A percentile compares a stretch with the other conserved stretches of the same genome.
These are phyloP conservation scores for Lepus townsendii DNA, from an alignment of 2,797 vertebrate species.

Conservation along the genomic window DNA sequence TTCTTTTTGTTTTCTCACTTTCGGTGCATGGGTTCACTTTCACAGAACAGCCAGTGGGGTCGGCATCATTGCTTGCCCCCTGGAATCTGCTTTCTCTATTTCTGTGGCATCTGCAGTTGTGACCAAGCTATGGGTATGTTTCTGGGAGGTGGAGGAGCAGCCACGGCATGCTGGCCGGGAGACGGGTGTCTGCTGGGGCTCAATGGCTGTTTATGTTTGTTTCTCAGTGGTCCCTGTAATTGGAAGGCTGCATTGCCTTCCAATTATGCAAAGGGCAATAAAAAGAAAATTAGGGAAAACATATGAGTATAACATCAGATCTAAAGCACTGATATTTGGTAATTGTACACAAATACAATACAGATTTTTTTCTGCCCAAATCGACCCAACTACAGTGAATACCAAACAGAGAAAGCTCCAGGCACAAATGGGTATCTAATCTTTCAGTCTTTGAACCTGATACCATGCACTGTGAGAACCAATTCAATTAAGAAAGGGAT, in stretches of 20 bases:
- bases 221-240: conserved; percentile 70
- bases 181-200: neutral
- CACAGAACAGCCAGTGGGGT: neutral
- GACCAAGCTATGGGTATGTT: neutral
- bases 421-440: conserved; percentile 44
- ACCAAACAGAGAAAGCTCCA: conserved; percentile 37
- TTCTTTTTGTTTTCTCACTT: conserved; percentile 56
- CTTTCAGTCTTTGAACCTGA: conserved; percentile 61
- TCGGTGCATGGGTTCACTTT: conserved; percentile 1
- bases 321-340: conserved; percentile 65
- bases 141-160: rapidly evolving
- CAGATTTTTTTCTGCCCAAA: conserved; percentile 56
- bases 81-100: neutral
- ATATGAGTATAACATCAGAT: conserved; percentile 66
- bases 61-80: neutral
- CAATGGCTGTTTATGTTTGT: conserved; percentile 27
- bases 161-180: neutral
- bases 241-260: conserved; percentile 54
- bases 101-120: neutral
- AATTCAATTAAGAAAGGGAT: conserved; percentile 63
- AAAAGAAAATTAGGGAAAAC: conserved; percentile 65
- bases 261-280: conserved; percentile 56
- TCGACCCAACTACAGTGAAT: conserved; percentile 58
- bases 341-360: conserved; percentile 78
- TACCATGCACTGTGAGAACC: conserved; percentile 44